phyloP scores from a whole-genome alignment of 1,140 invertebrate species.

The Bombus confusus region DNA sequence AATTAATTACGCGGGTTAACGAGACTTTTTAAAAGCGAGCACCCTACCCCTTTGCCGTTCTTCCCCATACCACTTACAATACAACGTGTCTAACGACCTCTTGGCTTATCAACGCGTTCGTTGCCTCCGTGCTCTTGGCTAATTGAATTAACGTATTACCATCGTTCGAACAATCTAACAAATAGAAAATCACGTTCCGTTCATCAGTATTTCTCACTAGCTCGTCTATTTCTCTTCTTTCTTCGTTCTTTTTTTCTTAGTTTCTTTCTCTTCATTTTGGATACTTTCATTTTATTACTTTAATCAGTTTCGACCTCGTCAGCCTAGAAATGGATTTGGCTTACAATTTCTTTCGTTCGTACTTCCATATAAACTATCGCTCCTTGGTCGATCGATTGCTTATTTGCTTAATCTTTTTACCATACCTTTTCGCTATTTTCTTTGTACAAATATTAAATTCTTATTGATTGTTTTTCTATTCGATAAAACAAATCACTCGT shows the following conservation, averaged over 20 bases:
- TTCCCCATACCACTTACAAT: not conserved
- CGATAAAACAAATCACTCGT: not conserved
- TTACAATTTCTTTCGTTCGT: too few relatives aligned
- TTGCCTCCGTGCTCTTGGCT: conserved; percentile 39
- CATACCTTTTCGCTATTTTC: not conserved
- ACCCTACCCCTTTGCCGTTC: too few relatives aligned
- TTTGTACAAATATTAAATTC: not conserved
- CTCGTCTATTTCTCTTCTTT: too few relatives aligned
- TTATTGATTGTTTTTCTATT: not conserved
- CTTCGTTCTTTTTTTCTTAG: too few relatives aligned
- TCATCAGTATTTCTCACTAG: not conserved
- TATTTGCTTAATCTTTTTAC: too few relatives aligned
- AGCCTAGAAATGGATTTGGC: too few relatives aligned
- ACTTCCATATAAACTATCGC: too few relatives aligned
- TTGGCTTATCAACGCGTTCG: conserved; percentile 58
- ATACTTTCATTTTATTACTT: not conserved
- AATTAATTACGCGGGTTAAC: conserved; percentile 63
- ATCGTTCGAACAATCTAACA: conserved; percentile 42
- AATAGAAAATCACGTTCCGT: conserved; percentile 31
- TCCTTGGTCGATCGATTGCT: too few relatives aligned
- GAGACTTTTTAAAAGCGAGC: conserved; percentile 61
- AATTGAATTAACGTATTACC: conserved; percentile 55
- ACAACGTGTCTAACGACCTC: conserved; percentile 58
- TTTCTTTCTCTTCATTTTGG: too few relatives aligned
- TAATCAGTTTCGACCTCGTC: too few relatives aligned